Percentiles rank a stretch among this genome's conserved stretches.
Evolutionary conservation across 2,888 invertebrate genomes (phyloP).

Genomic region (Lepidocyrtinus sp.): DNA sequence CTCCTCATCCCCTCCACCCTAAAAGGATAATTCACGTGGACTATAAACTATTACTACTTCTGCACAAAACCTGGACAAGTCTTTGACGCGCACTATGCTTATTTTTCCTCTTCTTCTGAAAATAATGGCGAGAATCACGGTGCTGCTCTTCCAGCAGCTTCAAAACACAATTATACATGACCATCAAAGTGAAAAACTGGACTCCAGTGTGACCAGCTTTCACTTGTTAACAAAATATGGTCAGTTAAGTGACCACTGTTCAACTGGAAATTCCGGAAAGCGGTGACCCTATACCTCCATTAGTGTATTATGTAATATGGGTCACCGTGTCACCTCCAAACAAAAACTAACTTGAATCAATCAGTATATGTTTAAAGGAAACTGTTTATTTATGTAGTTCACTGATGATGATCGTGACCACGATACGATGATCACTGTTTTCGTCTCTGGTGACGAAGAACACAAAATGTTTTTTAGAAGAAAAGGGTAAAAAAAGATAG

Average conservation of each 20-base stretch:
- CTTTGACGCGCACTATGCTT: not conserved
- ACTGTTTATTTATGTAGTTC: not conserved
- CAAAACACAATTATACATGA: not conserved
- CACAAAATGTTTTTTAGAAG: too few relatives aligned
- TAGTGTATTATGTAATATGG: not conserved
- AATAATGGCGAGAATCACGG: not conserved
- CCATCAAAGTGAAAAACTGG: constrained; percentile 4
- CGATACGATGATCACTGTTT: not conserved
- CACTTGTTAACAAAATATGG: not conserved
- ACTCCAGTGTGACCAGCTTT: not conserved
- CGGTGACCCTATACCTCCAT: too few relatives aligned
- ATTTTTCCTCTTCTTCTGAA: constrained; percentile 1
- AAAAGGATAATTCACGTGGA: too few relatives aligned
- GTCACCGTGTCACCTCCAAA: not conserved
- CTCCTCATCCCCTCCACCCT: not conserved
- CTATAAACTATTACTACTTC: not conserved
- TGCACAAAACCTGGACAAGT: not conserved
- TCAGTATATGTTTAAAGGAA: not conserved
- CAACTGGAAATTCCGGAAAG: too few relatives aligned
- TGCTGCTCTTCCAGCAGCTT: constrained; percentile 25
- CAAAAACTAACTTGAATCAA: not conserved
- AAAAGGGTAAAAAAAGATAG: not conserved
- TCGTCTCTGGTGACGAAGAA: not conserved
- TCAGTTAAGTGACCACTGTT: too few relatives aligned
- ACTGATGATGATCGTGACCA: not conserved